A percentile compares a stretch with the other conserved stretches of the same genome.
Conservation (phyloP, 2,888 invertebrate species). For the Synergus gifuensis region DNA sequence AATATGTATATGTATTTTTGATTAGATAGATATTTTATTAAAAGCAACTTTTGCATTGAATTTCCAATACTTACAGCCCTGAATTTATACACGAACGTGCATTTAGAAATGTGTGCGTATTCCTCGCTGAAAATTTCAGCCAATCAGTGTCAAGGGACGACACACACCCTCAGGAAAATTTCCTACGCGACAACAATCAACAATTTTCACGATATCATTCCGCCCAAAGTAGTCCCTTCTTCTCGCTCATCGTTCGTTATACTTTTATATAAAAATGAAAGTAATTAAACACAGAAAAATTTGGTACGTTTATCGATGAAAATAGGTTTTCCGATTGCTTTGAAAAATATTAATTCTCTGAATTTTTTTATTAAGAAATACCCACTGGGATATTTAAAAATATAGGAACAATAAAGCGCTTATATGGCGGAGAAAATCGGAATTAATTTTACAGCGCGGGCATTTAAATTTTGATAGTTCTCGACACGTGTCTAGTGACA, state of each 20-base stretch:
- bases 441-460: background rate
- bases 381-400: background rate
- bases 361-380: background rate
- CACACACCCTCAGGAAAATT: background rate
- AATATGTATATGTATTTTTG: background rate
- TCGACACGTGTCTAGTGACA: background rate
- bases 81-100: background rate
- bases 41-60: background rate
- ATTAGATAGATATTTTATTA: background rate
- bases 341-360: background rate
- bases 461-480: background rate
- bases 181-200: constrained; percentile 1
- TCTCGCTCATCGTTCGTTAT: background rate
- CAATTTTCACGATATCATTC: background rate
- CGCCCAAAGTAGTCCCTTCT: constrained; percentile 3
- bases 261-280: background rate
- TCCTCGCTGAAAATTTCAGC: constrained; percentile 4
- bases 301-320: background rate
- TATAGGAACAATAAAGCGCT: background rate
- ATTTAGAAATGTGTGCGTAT: background rate
- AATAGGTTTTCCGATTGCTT: background rate
- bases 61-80: background rate
- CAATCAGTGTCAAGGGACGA: background rate
- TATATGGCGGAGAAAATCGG: background rate
- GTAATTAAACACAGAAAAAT: background rate